Conservation (phyloP, 2,888 invertebrate genomes). For the Tolmerus cingulatus region DNA sequence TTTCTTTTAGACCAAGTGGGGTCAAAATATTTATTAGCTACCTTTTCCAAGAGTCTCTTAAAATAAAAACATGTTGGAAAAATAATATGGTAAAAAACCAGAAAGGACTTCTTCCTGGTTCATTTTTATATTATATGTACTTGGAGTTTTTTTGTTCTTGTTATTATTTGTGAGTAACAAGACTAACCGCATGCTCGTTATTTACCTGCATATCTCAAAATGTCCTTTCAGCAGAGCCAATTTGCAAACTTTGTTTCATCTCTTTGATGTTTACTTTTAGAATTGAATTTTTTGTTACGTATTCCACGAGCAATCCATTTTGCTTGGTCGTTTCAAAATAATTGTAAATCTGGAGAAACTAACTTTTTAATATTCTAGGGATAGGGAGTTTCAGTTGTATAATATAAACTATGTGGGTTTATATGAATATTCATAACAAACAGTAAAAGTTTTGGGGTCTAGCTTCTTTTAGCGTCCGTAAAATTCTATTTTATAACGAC, state of each 20-base stretch:
- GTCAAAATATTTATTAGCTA: too few species aligned
- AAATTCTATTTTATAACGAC: background rate
- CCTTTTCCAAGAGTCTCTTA: too few species aligned
- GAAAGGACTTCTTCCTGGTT: background rate
- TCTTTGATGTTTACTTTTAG: background rate
- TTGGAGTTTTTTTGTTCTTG: too few species aligned
- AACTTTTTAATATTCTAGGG: background rate
- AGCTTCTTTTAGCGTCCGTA: background rate
- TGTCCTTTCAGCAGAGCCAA: background rate
- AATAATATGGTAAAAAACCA: too few species aligned
- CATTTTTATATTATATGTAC: background rate
- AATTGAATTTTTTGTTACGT: background rate
- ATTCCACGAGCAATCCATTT: background rate
- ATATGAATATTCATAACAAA: background rate
- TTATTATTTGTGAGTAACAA: background rate
- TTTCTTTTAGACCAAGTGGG: too few species aligned
- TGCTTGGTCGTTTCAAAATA: background rate
- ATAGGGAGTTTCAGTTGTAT: background rate
- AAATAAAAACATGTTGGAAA: too few species aligned
- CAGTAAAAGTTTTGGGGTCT: background rate
- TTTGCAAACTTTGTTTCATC: background rate
- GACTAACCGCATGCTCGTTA: background rate
- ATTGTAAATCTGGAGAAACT: background rate
- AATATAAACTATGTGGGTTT: background rate
- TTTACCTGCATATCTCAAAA: background rate